phyloP scores from a whole-genome alignment of 2,113 vertebrate species.

The Sphyrna mokarran region DNA sequence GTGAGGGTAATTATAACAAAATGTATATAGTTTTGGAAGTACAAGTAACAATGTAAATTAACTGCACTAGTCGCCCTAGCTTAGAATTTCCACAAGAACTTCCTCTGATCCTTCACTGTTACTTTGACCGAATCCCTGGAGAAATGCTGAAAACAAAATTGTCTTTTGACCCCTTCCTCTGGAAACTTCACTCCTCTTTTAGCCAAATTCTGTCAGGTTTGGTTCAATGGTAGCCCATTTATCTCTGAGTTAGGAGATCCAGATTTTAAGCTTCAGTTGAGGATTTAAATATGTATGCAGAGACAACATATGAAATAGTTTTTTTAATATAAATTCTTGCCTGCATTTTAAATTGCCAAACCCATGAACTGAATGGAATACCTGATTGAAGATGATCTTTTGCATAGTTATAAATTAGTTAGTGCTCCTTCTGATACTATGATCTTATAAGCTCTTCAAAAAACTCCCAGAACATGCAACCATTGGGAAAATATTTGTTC shows the following conservation, averaged over 20 bases:
- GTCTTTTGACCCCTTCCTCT: neutral
- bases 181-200: neutral
- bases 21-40: neutral
- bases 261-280: neutral
- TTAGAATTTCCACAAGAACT: neutral
- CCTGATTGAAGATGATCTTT: neutral
- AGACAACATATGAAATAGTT: neutral
- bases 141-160: neutral
- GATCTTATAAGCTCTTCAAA: neutral
- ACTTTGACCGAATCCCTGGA: neutral
- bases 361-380: neutral
- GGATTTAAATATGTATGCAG: neutral
- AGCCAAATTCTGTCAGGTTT: too few relatives aligned
- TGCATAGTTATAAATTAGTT: neutral
- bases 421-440: neutral
- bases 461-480: neutral
- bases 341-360: neutral
- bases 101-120: neutral
- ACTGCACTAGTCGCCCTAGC: neutral
- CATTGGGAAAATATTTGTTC: neutral
- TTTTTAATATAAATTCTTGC: too few relatives aligned
- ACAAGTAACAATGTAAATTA: neutral
- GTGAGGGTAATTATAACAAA: neutral
- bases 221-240: neutral
- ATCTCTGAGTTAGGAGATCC: neutral